Conservation (phyloP, 2,888 invertebrate genomes). For the Saturnia pavonia region DNA sequence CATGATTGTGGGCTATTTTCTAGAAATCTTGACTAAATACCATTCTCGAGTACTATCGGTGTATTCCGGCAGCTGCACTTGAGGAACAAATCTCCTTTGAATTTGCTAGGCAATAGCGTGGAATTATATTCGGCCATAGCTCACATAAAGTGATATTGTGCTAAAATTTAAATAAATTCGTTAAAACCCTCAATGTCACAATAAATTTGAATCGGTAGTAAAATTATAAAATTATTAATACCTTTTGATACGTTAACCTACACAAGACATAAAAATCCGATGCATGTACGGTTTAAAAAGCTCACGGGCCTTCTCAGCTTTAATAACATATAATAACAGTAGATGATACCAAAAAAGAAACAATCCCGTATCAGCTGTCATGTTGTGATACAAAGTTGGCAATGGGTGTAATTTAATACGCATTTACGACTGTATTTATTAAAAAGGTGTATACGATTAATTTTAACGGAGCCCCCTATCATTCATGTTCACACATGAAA, state of each 20-base stretch:
- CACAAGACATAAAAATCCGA: neutral
- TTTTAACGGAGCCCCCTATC: slow-evolving; percentile 17
- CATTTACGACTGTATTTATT: slow-evolving; percentile 14
- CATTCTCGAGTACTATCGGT: no score
- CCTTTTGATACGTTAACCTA: neutral
- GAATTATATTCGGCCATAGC: no score
- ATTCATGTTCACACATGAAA: neutral
- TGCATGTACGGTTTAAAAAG: neutral
- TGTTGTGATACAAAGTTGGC: slow-evolving; percentile 16
- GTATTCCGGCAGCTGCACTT: no score
- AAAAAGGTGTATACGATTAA: slow-evolving; percentile 14
- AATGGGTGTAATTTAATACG: slow-evolving; percentile 20
- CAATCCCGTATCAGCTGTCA: slow-evolving; percentile 21
- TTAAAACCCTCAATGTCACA: no score
- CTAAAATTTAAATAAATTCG: no score
- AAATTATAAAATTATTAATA: no score
- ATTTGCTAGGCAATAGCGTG: no score
- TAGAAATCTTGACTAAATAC: no score
- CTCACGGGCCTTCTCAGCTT: slow-evolving; percentile 17
- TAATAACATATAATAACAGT: slow-evolving; percentile 23
- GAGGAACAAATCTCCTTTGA: no score
- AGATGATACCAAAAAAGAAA: slow-evolving; percentile 21
- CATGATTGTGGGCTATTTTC: no score
- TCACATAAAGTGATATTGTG: no score
- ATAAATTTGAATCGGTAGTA: no score